Base-by-base conservation (phyloP, 2,797 vertebrate species). In the Luscinia megarhynchos region DNA sequence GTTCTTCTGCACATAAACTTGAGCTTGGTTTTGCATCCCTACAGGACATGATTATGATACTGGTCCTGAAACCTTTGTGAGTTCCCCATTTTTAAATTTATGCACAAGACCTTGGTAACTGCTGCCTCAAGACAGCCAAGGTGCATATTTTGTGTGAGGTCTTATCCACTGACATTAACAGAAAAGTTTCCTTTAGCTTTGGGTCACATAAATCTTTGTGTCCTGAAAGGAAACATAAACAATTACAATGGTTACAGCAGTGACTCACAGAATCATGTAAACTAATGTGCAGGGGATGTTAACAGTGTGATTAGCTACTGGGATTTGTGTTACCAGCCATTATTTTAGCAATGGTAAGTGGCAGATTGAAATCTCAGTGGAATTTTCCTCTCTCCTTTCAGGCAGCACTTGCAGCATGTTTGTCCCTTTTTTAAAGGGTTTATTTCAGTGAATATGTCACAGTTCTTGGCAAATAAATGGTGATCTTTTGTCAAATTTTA, bases 371-470 rank as follows among this genome's bases (percentile, higher is more conserved):
- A 95, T 96, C 74, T 89, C 50, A 67, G 84, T 74, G 67, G 75
- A 95, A 95, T 97, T 97, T 96, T 97, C 90, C 89, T 87, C 93
- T 95, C 89, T 90, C 91, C 85, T 91, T 92, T 62, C 76, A 94
- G 92, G 84, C 87, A 90, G 57, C 0, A 2, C 63, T 84, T 87
- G 69, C 70, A 95, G 81, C n/a, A 11, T 41, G 46, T 24, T 6
- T 5, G 9, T 67, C 57, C 66, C 34, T 23, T 73, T 88, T 88
- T 67, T 79, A 48, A 94, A 89, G 10, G 7, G 15, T 34, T 80
- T 59, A 24, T 81, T 88, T 88, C 51, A 57, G 5, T 59, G 36
- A 73, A 36, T 57, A 34, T 66, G 50, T 93, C 46, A 83, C 16
- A 45, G 45, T 63, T 95, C 90, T 88, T 78, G 67, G 61, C 78